These are phyloP conservation scores for Acanthisitta chloris DNA, from an alignment of 2,113 vertebrate genomes.

Conservation along the genomic window DNA sequence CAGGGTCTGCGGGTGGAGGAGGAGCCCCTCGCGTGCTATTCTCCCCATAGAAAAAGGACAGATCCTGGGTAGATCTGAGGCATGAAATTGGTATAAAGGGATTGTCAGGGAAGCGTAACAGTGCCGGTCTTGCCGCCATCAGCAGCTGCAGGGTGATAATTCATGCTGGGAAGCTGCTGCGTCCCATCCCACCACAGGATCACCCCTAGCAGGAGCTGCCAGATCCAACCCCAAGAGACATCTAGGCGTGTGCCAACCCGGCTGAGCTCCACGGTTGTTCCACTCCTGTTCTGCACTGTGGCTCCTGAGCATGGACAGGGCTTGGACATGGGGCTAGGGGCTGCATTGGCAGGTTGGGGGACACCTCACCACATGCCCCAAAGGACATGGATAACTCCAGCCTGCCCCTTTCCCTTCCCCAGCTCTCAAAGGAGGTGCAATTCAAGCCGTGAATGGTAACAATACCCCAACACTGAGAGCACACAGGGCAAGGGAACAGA, in stretches of 20 bases:
- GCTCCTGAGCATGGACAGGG: not conserved
- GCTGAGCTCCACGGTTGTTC: not conserved
- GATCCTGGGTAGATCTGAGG: not conserved
- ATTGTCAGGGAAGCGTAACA: not conserved
- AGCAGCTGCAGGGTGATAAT: slow-evolving; percentile 5
- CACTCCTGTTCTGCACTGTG: rapidly evolving
- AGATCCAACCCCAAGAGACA: not conserved
- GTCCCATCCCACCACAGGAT: not conserved
- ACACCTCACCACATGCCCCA: rapidly evolving
- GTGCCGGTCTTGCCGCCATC: not conserved
- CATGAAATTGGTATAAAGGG: slow-evolving; percentile 19
- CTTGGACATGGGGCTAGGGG: not conserved
- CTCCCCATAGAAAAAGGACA: slow-evolving; percentile 6
- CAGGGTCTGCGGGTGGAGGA: not conserved
- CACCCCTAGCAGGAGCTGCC: not conserved
- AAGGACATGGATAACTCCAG: not conserved
- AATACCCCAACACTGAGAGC: not conserved
- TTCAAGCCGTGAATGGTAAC: not conserved
- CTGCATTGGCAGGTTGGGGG: not conserved
- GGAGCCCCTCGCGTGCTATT: not conserved
- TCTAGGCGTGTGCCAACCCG: rapidly evolving
- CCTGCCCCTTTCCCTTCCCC: not conserved
- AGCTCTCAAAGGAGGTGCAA: not conserved
- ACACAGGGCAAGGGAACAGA: not conserved
- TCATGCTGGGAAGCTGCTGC: not conserved